These are phyloP conservation scores for Urophycis tenuis DNA, from an alignment of 2,797 vertebrate species.

Conservation along the genomic window DNA sequence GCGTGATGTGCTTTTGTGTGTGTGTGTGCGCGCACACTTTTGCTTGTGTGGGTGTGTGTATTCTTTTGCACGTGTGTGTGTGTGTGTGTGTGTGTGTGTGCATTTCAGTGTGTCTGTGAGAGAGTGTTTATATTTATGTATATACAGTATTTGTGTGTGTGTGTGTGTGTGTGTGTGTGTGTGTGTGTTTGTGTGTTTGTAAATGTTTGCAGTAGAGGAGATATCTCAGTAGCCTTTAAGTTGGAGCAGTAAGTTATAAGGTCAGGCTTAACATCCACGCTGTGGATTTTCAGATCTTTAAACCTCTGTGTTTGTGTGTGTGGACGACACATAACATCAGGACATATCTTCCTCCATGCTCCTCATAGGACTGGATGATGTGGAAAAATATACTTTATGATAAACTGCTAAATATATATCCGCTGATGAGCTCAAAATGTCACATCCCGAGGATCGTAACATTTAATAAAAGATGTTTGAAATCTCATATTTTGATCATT, in stretches of 20 bases:
- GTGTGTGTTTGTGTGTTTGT: not conserved
- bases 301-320: not conserved
- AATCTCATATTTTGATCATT: too few relatives aligned
- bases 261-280: not conserved
- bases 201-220: not conserved
- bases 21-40: not conserved
- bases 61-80: not conserved
- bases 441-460: not conserved
- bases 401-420: too few relatives aligned
- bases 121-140: conserved; percentile 18
- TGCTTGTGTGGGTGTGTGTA: not conserved
- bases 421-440: too few relatives aligned
- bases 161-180: not conserved
- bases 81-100: not conserved
- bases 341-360: too few relatives aligned
- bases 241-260: not conserved
- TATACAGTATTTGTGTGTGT: conserved; percentile 9
- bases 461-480: too few relatives aligned
- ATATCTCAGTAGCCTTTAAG: not conserved
- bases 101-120: conserved; percentile 3
- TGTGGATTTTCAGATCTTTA: too few relatives aligned
- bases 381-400: too few relatives aligned
- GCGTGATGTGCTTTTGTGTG: not conserved
- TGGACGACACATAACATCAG: too few relatives aligned
- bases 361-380: too few relatives aligned